These are phyloP conservation scores for Chymomyza fuscimana DNA, from an alignment of 2,888 invertebrate genomes.

Conservation along the genomic window DNA sequence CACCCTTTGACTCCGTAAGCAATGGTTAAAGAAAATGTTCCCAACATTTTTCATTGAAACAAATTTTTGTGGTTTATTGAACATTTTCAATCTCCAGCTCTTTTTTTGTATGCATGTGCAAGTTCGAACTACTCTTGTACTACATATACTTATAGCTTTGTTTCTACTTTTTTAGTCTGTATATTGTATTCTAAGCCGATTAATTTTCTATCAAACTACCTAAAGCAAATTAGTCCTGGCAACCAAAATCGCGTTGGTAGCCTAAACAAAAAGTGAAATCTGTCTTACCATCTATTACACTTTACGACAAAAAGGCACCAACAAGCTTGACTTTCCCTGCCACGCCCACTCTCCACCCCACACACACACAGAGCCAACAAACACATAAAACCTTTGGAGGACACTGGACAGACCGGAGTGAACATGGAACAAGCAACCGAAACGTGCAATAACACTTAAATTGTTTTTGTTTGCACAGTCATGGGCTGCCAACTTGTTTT, in stretches of 20 bases:
- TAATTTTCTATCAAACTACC: conserved; percentile 46
- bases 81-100: conserved; percentile 20
- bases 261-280: conserved; percentile 55
- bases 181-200: conserved; percentile 51
- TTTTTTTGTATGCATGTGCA: conserved; percentile 4
- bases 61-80: conserved; percentile 32
- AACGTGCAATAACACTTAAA: conserved; percentile 73
- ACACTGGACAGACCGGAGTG: neutral
- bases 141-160: neutral
- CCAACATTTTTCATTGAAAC: neutral
- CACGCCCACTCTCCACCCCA: conserved; percentile 6
- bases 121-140: conserved; percentile 3
- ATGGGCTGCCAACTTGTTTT: conserved; percentile 23
- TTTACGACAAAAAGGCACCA: conserved; percentile 52
- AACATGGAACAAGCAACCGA: conserved; percentile 42
- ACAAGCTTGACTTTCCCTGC: neutral
- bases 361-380: conserved; percentile 1
- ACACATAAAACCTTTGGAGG: conserved; percentile 4
- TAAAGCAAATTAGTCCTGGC: conserved; percentile 2
- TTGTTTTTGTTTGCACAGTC: conserved; percentile 53
- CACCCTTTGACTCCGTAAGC: too few species aligned
- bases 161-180: neutral
- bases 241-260: conserved; percentile 25
- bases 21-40: too few species aligned
- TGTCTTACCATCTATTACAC: conserved; percentile 58